Evolutionary conservation across 2,797 vertebrate species (phyloP), one percentile per base, ranked within the genome.

Genomic region (Helicolenus hilgendorfi): DNA sequence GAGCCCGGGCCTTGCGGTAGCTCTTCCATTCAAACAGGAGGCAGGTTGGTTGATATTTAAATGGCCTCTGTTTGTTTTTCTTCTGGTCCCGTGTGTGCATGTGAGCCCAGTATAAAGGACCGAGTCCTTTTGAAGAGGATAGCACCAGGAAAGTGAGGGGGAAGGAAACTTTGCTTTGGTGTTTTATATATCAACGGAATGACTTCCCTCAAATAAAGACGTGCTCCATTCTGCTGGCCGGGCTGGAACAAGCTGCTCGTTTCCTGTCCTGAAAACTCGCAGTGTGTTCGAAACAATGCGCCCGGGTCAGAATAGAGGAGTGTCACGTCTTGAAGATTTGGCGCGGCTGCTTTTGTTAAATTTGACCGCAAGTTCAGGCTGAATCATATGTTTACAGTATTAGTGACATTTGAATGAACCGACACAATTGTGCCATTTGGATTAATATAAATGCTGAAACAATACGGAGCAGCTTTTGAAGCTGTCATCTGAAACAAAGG

Each of bases 121-220:
- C 6, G 33, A 15, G 87, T 89, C 90, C 94, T 95, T 97, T 97
- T 97, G 96, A 96, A 96, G 95, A 91, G 94, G 93, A 96, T 96
- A 93, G 89, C 93, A 95, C 93, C 95, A 95, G 96, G 97, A 97
- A 96, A 96, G 93, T 88, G 62, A 86, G 75, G 89, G 88, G 96
- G 97, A 97, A 97, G 97, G 97, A 97, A 97, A 96, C 90, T 74
- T 92, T 92, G 93, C 96, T 97, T 97, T 97, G 96, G 96, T 97
- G 96, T 97, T 97, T 96, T 96, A 96, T 97, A 96, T 96, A 96
- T 97, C 96, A 96, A 94, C 96, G 95, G 96, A 97, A 97, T 96
- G 95, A 97, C 97, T 97, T 97, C 97, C 97, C 94, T 92, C 96
- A 90, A 96, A 97, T 97, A 97, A 97, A 97, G 95, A 93, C 87